Percentiles rank a stretch among this genome's conserved stretches.
Conservation (phyloP, 2,797 vertebrate species). For the Anas capensis region DNA sequence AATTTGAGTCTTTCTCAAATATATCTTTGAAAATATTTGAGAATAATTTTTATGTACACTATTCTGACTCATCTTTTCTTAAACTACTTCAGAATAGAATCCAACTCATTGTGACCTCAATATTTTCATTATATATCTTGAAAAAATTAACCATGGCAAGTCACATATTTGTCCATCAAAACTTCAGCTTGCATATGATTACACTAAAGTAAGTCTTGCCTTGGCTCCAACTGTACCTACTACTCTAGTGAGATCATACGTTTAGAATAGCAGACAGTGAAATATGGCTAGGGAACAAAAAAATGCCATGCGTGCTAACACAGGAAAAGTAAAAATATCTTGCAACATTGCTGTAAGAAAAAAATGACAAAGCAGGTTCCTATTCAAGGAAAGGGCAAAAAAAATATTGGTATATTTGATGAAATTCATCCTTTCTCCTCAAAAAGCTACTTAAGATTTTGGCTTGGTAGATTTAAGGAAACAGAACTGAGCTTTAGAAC, state of each 20-base stretch:
- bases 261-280: constrained; percentile 41
- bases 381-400: not conserved
- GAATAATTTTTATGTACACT: not conserved
- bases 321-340: constrained; percentile 1
- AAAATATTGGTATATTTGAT: not conserved
- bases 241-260: constrained; percentile 30
- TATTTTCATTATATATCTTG: not conserved
- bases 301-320: not conserved
- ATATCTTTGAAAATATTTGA: not conserved
- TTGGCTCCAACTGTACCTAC: constrained; percentile 40
- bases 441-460: not conserved
- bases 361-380: not conserved
- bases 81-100: not conserved
- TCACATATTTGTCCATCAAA: not conserved
- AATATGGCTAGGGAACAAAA: not conserved
- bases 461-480: not conserved
- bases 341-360: not conserved
- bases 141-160: not conserved
- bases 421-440: not conserved
- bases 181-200: not conserved
- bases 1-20: not conserved
- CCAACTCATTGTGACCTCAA: not conserved
- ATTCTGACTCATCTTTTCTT: not conserved
- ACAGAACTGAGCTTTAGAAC: not conserved
- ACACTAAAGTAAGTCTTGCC: not conserved